Percentiles rank a stretch among this genome's conserved stretches.
Conservation (phyloP, 2,113 vertebrate genomes). For the Nothobranchius kuhntae region DNA sequence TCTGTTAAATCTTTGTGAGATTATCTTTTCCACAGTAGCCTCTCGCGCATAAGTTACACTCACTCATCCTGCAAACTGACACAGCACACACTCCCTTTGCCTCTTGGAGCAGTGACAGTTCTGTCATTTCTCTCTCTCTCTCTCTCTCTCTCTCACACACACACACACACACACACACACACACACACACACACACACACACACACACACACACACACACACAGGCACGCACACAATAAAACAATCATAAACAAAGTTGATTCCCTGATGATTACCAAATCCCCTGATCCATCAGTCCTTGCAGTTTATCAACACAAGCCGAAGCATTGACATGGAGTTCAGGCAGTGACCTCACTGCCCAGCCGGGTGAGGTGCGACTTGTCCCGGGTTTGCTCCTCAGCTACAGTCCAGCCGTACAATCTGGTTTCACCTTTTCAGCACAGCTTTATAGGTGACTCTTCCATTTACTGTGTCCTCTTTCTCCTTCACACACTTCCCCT, state of each 20-base stretch:
- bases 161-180: neutral
- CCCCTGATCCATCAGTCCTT: slow-evolving; percentile 26
- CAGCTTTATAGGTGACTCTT: slow-evolving; percentile 37
- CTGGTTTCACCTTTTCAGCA: slow-evolving; percentile 18
- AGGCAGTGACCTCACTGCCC: slow-evolving; percentile 19
- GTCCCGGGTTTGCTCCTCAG: slow-evolving; percentile 4
- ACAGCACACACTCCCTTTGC: slow-evolving; percentile 28
- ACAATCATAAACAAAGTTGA: slow-evolving; percentile 18
- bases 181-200: too few species aligned
- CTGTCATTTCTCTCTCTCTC: neutral
- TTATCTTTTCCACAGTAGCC: slow-evolving; percentile 31
- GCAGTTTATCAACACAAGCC: slow-evolving; percentile 31
- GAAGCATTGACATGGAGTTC: slow-evolving; percentile 46
- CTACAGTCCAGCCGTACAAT: slow-evolving; percentile 29
- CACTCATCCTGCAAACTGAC: slow-evolving; percentile 35
- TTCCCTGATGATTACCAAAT: slow-evolving; percentile 34
- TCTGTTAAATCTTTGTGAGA: slow-evolving; percentile 22
- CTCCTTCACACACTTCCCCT: slow-evolving; percentile 10
- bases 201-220: too few species aligned
- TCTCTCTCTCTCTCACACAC: neutral
- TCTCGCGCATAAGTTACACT: slow-evolving; percentile 58
- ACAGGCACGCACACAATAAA: slow-evolving; percentile 20
- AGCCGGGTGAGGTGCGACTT: slow-evolving; percentile 15
- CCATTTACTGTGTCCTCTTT: slow-evolving; percentile 2
- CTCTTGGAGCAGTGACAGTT: slow-evolving; percentile 7